Evolutionary conservation across 2,797 vertebrate genomes (phyloP), one percentile per base, ranked within the genome.

Genomic region (Poliocrania exsul): DNA sequence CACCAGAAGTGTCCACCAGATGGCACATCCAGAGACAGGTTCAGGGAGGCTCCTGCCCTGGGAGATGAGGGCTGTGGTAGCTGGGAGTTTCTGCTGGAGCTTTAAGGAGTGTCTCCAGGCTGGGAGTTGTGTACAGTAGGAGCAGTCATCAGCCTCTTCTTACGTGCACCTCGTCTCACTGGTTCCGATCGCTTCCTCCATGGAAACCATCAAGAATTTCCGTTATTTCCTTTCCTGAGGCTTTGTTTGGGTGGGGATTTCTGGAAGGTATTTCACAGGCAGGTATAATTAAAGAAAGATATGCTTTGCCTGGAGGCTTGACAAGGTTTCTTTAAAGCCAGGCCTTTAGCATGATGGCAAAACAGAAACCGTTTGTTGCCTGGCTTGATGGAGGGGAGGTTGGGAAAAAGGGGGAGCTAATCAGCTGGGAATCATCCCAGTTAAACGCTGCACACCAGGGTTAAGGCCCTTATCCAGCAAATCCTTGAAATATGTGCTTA

Each of bases 231-330:
- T 97, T 90, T 94, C 91, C 92, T 82, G 49, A 81, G 91, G 94
- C 92, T 96, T 96, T 95, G 95, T 97, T 96, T 96, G 95, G 93
- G 92, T 93, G 94, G 92, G 57, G 95, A 96, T 97, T 95, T 97
- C 91, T 90, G 95, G 95, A 96, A 96, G 93, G 85, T 95, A 95
- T 90, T 97, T 95, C 92, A 90, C 91, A 90, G 90, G 92, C 95
- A 96, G 93, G 95, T 97, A 82, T 94, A 93, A 96, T 96, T 95
- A 88, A 93, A 96, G 86, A 91, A 84, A 93, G 90, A 85, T 81
- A 64, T 57, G 42, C 90, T 90, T 54, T 66, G 82, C 93, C 96
- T 72, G 60, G 77, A 70, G 89, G 91, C 65, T 70, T 60, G 58
- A 88, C 62, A 33, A 82, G 60, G 33, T 64, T 96, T 79, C 88